These are phyloP conservation scores for Ephydatia muelleri DNA, from an alignment of 37 sponge, comb jelly and placozoan genomes.

Conservation along the genomic window DNA sequence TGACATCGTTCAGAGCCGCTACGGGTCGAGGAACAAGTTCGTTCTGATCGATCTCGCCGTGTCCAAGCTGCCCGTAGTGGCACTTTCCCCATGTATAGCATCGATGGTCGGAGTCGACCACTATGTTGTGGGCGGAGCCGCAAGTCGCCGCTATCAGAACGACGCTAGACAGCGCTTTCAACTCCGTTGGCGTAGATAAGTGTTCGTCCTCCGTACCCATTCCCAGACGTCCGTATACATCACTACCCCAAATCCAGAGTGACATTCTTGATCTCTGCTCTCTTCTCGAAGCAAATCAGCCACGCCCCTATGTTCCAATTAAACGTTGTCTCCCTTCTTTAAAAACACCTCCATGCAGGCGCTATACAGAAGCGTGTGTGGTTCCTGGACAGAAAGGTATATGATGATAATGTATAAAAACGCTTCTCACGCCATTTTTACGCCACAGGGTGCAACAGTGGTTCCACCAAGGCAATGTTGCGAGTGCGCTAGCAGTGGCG, in stretches of 20 bases:
- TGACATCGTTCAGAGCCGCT: conserved; percentile 21
- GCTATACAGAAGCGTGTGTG: neutral
- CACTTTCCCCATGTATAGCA: conserved; percentile 81
- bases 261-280: neutral
- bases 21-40: conserved; percentile 48
- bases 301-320: neutral
- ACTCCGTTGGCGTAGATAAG: conserved; percentile 18
- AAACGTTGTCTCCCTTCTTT: neutral
- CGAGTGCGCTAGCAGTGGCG: neutral
- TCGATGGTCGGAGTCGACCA: conserved; percentile 24
- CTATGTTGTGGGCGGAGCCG: conserved; percentile 72
- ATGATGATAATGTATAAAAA: neutral
- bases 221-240: conserved; percentile 74
- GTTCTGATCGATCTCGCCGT: conserved; percentile 74
- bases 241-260: conserved; percentile 78
- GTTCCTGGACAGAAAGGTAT: neutral
- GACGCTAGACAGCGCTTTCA: conserved; percentile 16
- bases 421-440: neutral
- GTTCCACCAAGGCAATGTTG: neutral
- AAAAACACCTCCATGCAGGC: neutral
- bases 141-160: conserved; percentile 6
- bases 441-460: neutral
- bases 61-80: conserved; percentile 77
- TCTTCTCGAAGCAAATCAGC: neutral
- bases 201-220: conserved; percentile 66